Conservation (phyloP, 2,113 vertebrate species). For the Caranx melampygus region DNA sequence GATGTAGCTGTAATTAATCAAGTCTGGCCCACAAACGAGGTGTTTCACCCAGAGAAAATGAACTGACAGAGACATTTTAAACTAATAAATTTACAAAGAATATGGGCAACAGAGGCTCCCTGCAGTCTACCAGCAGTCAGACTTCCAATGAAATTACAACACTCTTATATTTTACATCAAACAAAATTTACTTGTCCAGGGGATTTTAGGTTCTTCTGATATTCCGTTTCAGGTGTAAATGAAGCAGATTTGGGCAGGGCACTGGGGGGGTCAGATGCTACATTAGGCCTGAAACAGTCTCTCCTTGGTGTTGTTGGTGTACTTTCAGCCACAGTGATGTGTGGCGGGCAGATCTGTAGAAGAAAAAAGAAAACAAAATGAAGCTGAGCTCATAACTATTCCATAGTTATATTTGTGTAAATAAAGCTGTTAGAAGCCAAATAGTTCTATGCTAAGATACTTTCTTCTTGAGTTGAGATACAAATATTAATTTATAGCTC, state of each 20-base stretch:
- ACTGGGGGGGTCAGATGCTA: constrained; percentile 11
- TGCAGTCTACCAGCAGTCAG: background rate
- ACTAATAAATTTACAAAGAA: background rate
- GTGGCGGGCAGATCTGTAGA: constrained; percentile 38
- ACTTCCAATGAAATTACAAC: background rate
- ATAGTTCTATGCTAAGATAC: background rate
- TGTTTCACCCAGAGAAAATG: background rate
- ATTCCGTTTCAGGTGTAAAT: constrained; percentile 52
- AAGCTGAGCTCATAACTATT: constrained; percentile 1
- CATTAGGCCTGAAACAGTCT: constrained; percentile 8
- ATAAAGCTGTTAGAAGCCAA: too few species aligned
- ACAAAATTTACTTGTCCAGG: constrained; percentile 61
- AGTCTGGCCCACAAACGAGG: too few species aligned
- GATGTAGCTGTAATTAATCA: too few species aligned
- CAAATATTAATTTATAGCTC: too few species aligned
- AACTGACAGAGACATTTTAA: background rate
- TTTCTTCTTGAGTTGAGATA: too few species aligned
- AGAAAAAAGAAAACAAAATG: background rate
- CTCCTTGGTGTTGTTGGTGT: constrained; percentile 59
- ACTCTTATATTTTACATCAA: background rate
- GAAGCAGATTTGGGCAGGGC: constrained; percentile 64
- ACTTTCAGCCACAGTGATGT: constrained; percentile 54
- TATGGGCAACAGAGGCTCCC: too few species aligned
- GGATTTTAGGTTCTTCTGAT: constrained; percentile 45
- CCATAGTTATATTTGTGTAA: background rate